Evolutionary conservation across 1,140 invertebrate genomes (phyloP).

Genomic region (Aphaenogaster floridana): DNA sequence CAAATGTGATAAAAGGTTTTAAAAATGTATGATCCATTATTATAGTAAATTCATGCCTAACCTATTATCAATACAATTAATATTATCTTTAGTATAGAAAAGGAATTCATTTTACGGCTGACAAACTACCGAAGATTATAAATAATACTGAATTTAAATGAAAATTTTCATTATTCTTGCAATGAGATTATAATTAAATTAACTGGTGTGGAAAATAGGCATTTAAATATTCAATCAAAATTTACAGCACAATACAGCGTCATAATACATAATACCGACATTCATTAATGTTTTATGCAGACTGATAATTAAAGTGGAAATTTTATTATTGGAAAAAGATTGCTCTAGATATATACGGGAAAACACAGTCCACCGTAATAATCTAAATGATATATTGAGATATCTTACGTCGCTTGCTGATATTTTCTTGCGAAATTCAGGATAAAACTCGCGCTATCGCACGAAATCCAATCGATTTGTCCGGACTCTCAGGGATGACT

Average conservation of each 20-base stretch:
- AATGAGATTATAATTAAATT: constrained; percentile 28
- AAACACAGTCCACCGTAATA: background rate
- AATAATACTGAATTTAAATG: background rate
- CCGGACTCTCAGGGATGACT: background rate
- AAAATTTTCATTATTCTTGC: constrained; percentile 6
- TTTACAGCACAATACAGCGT: constrained; percentile 10
- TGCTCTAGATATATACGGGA: background rate
- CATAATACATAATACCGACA: background rate
- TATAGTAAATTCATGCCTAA: background rate
- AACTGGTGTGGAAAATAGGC: constrained; percentile 12
- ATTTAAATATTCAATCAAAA: constrained; percentile 38
- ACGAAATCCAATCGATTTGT: background rate
- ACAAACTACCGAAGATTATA: background rate
- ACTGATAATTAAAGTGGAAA: constrained; percentile 8
- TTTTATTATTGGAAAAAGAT: constrained; percentile 12
- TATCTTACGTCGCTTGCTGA: background rate
- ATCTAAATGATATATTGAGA: background rate
- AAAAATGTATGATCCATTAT: background rate
- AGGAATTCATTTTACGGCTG: background rate
- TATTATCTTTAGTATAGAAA: background rate
- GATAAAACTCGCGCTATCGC: background rate
- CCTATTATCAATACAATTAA: background rate
- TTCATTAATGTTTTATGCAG: constrained; percentile 10
- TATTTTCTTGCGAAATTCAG: background rate
- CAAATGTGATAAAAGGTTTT: background rate